Conservation (phyloP, 1,140 invertebrate genomes). For the Daktulosphaira vitifoliae region DNA sequence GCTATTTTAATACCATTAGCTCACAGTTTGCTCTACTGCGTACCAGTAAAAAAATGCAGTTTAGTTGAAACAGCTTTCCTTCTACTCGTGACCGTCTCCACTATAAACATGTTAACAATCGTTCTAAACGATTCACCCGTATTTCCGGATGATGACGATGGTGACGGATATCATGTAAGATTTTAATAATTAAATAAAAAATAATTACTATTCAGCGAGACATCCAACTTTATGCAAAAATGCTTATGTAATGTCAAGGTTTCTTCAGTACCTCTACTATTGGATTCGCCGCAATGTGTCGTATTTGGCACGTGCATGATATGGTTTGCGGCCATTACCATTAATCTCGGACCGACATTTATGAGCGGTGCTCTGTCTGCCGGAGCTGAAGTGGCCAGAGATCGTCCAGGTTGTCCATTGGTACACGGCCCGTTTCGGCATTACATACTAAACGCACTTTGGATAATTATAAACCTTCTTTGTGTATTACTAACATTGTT, state of each 20-base stretch:
- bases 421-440: conserved; percentile 56
- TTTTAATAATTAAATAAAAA: too few relatives aligned
- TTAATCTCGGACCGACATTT: conserved; percentile 85
- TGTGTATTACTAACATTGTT: conserved; percentile 77
- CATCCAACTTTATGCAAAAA: too few relatives aligned
- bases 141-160: conserved; percentile 52
- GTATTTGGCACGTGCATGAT: conserved; percentile 88
- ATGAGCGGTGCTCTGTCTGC: conserved; percentile 73
- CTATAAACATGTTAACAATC: conserved; percentile 82
- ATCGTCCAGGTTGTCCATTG: conserved; percentile 70
- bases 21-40: conserved; percentile 70
- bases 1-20: conserved; percentile 71
- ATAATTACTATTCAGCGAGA: too few relatives aligned
- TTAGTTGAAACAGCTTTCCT: conserved; percentile 84
- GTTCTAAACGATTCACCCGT: conserved; percentile 82
- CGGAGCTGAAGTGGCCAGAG: conserved; percentile 65
- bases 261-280: conserved; percentile 55
- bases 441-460: conserved; percentile 80
- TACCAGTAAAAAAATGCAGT: conserved; percentile 71
- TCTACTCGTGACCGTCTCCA: conserved; percentile 77
- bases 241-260: too few relatives aligned
- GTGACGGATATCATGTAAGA: conserved; percentile 28
- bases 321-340: conserved; percentile 82
- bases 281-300: conserved; percentile 78
- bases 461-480: conserved; percentile 79